Evolutionary conservation across 2,797 vertebrate species (phyloP).

Genomic region (Enteromius viviparus): DNA sequence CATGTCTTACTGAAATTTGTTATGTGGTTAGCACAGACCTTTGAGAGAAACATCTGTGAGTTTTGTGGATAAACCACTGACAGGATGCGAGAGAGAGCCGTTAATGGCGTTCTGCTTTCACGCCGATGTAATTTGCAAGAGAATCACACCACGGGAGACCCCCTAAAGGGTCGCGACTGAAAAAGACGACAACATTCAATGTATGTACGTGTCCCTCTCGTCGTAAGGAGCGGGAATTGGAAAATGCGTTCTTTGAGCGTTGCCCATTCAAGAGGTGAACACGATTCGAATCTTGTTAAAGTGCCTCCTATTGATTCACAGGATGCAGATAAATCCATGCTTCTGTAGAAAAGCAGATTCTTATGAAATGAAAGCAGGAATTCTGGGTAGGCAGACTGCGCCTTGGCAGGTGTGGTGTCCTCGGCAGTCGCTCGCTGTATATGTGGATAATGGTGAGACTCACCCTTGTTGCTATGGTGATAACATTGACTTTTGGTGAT

Average conservation of each 20-base stretch:
- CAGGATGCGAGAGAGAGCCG: slow-evolving; percentile 73
- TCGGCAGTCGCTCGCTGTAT: slow-evolving; percentile 35
- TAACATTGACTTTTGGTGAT: slow-evolving; percentile 65
- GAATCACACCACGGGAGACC: slow-evolving; percentile 74
- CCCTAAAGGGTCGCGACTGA: slow-evolving; percentile 64
- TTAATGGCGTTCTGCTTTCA: slow-evolving; percentile 77
- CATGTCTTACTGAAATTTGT: slow-evolving; percentile 63
- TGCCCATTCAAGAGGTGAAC: slow-evolving; percentile 73
- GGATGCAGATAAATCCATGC: slow-evolving; percentile 71
- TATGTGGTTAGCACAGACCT: slow-evolving; percentile 66
- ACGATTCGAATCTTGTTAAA: slow-evolving; percentile 68
- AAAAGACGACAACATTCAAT: slow-evolving; percentile 68
- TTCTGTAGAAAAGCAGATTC: slow-evolving; percentile 54
- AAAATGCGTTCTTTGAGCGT: slow-evolving; percentile 66
- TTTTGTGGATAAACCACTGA: slow-evolving; percentile 73
- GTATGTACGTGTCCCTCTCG: slow-evolving; percentile 65
- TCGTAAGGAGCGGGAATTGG: slow-evolving; percentile 58
- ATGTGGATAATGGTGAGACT: slow-evolving; percentile 56
- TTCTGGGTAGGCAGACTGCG: slow-evolving; percentile 57
- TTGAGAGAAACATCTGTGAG: slow-evolving; percentile 81
- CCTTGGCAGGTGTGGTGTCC: slow-evolving; percentile 60
- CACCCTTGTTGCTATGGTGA: slow-evolving; percentile 63
- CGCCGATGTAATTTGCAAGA: slow-evolving; percentile 77
- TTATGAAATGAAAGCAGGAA: slow-evolving; percentile 57
- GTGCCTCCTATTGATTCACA: slow-evolving; percentile 72